Evolutionary conservation across 2,888 invertebrate species (phyloP).

Genomic region (Chirona hameri): DNA sequence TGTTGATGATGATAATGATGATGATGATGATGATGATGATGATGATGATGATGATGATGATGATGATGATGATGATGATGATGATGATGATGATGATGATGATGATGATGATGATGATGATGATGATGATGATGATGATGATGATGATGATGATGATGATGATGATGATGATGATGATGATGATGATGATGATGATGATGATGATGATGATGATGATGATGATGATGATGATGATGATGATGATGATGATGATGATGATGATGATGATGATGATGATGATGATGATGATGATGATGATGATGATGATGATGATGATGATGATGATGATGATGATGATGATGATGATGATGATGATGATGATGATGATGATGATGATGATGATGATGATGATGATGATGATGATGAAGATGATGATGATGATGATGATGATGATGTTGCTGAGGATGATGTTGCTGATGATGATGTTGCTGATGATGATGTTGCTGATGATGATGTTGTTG

Average conservation of each 20-base stretch:
- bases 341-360: not conserved
- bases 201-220: not conserved
- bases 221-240: not conserved
- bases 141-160: conserved; percentile 12
- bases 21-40: conserved; percentile 9
- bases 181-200: not conserved
- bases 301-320: conserved; percentile 5
- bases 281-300: not conserved
- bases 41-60: conserved; percentile 22
- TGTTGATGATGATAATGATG: not conserved
- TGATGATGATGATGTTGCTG: too few relatives aligned
- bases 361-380: not conserved
- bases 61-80: conserved; percentile 8
- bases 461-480: too few relatives aligned
- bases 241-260: not conserved
- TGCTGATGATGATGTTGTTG: too few relatives aligned
- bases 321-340: not conserved
- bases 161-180: conserved; percentile 9
- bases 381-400: not conserved
- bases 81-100: conserved; percentile 2
- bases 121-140: not conserved
- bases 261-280: not conserved
- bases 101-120: conserved; percentile 1
- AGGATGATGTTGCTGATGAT: too few relatives aligned
- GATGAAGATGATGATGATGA: not conserved